Evolutionary conservation across 2,888 invertebrate species (phyloP).

Genomic region (Lamellibrachia columna): DNA sequence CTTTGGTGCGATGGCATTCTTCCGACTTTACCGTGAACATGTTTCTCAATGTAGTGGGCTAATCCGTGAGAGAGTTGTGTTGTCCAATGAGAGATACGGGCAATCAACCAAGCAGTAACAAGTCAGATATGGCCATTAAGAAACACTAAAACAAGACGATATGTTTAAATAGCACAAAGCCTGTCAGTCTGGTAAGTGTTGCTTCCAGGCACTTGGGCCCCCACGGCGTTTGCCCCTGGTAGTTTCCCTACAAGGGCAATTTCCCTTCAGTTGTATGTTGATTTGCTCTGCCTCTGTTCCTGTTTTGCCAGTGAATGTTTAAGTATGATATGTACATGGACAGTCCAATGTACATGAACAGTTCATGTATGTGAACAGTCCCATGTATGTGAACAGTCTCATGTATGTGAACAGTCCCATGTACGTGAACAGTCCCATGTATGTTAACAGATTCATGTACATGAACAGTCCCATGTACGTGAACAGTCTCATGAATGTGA

Average conservation of each 20-base stretch:
- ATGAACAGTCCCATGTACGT: too few species aligned
- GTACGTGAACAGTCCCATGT: too few species aligned
- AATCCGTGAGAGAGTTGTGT: neutral
- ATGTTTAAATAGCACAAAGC: neutral
- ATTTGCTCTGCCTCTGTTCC: neutral
- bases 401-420: too few species aligned
- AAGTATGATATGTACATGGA: too few species aligned
- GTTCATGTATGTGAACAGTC: too few species aligned
- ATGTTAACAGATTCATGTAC: too few species aligned
- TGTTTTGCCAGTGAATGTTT: neutral
- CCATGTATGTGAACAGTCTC: too few species aligned
- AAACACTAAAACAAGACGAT: neutral
- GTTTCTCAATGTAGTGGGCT: neutral
- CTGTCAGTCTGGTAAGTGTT: neutral
- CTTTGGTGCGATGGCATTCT: neutral
- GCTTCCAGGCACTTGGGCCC: neutral
- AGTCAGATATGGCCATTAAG: neutral
- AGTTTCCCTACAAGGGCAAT: neutral
- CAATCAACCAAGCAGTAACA: neutral
- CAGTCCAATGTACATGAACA: too few species aligned
- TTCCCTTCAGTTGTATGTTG: neutral
- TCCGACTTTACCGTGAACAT: neutral
- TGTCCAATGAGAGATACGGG: neutral
- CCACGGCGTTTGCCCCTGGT: neutral
- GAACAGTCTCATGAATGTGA: too few species aligned